Evolutionary conservation across 2,888 invertebrate species (phyloP).

Genomic region (Diploptera punctata): DNA sequence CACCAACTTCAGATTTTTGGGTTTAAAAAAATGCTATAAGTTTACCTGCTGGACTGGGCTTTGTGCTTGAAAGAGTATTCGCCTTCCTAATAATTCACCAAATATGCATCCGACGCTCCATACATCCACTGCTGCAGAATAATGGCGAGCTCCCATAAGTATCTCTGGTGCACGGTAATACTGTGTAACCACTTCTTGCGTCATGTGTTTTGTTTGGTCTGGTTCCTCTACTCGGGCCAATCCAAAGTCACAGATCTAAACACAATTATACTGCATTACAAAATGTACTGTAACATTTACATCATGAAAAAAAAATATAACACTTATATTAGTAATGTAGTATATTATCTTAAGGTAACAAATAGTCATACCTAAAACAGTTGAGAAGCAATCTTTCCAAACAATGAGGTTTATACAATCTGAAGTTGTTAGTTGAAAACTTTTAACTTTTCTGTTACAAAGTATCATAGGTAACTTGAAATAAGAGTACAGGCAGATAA

Average conservation of each 20-base stretch:
- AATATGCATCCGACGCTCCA: conserved; percentile 99
- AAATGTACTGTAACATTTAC: neutral
- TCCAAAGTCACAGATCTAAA: conserved; percentile 98
- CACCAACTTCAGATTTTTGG: too few species aligned
- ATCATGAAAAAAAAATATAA: too few species aligned
- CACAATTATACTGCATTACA: neutral
- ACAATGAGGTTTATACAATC: too few species aligned
- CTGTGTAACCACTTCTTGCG: conserved; percentile 99
- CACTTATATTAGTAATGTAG: too few species aligned
- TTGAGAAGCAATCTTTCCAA: too few species aligned
- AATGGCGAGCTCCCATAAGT: conserved; percentile 97
- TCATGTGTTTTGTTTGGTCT: conserved; percentile 93
- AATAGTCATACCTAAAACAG: too few species aligned
- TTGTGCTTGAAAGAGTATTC: conserved; percentile 98
- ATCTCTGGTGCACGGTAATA: conserved; percentile 99
- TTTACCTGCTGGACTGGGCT: conserved; percentile 93
- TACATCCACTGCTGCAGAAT: conserved; percentile 95
- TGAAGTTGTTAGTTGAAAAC: too few species aligned
- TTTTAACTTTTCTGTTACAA: too few species aligned
- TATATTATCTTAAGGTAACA: too few species aligned
- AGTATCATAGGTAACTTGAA: too few species aligned
- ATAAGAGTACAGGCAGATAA: too few species aligned
- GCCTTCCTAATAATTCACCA: conserved; percentile 92
- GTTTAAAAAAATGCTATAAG: neutral
- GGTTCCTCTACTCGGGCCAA: conserved; percentile 97